Conservation (phyloP, 2,113 vertebrate genomes). For the Poecile atricapillus region DNA sequence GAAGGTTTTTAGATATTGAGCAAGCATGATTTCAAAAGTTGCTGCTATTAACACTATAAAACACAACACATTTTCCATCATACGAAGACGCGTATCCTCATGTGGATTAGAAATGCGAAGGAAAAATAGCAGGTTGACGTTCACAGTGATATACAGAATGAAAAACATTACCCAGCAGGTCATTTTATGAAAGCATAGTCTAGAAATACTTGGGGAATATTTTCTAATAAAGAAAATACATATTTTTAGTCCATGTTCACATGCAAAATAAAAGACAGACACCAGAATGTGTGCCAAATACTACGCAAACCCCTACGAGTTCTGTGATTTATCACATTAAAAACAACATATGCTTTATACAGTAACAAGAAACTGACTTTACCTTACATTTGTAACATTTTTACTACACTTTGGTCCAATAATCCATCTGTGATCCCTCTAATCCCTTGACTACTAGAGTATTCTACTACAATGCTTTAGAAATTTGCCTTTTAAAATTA, state of each 20-base stretch:
- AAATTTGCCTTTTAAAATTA: background rate
- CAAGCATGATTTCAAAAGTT: background rate
- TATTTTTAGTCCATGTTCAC: background rate
- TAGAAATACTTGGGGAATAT: background rate
- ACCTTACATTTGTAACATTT: slow-evolving; percentile 19
- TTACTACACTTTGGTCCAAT: slow-evolving; percentile 14
- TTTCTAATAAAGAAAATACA: background rate
- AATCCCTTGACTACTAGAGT: background rate
- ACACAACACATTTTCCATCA: background rate
- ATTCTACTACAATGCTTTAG: background rate
- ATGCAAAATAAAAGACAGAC: background rate
- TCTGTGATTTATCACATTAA: slow-evolving; percentile 26
- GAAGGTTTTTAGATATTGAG: background rate
- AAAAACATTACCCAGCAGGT: background rate
- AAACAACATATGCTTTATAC: slow-evolving; percentile 33
- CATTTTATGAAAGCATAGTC: background rate
- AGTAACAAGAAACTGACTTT: slow-evolving; percentile 19
- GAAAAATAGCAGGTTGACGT: background rate
- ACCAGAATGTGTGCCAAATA: background rate
- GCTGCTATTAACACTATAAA: background rate
- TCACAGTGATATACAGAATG: background rate
- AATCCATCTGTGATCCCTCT: slow-evolving; percentile 2
- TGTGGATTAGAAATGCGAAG: background rate
- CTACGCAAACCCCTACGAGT: background rate
- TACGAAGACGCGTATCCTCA: background rate